Evolutionary conservation across 1,140 invertebrate species (phyloP), one percentile per base, ranked within the genome.

Genomic region (Drosophila bocki): DNA sequence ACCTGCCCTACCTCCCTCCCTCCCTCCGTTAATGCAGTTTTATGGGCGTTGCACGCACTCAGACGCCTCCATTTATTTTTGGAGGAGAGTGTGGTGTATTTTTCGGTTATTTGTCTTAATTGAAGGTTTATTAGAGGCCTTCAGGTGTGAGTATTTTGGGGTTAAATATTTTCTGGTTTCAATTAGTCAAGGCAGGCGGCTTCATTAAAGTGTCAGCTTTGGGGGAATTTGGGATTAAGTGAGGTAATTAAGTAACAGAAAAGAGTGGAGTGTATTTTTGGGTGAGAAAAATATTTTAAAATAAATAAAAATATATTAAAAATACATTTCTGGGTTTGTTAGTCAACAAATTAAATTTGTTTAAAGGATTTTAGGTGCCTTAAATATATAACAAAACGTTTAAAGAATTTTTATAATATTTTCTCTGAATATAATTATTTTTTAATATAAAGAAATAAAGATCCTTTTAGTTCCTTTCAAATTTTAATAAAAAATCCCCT

Each of bases 41-140:
- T 57, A 78, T 78, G 75, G 80, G 60, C 70, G 70, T 82, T 69
- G 63, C 67, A 51, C 62, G 62, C 53, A 47, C 33, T 42, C 37
- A 60, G 37, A 72, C 77, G 68, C 57, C 68, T 78, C 42, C 71
- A 37, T 39, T 26, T 70, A 76, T 76, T 75, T 82, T 47, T 61
- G 64, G 33, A 13, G 3, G 3, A 22, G 51, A 26, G 44, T 26
- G 42, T 37, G 68, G 54, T 45, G 22, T 77, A 63, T 68, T 47
- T 53, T 44, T 61, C 57, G 62, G 60, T 67, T 54, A 71, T 82
- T 88, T 88, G 69, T 64, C 69, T 82, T 90, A 90, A 90, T 90
- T 90, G 85, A 90, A 85, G 79, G 78, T 90, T 90, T 90, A 90
- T 90, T 90, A 76, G 78, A 42, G 65, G 65, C n/a, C 50, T 63